Percentiles rank a stretch among this genome's conserved stretches.
These are phyloP conservation scores for Gastrophryne carolinensis DNA, from an alignment of 2,797 vertebrate species.

Conservation along the genomic window DNA sequence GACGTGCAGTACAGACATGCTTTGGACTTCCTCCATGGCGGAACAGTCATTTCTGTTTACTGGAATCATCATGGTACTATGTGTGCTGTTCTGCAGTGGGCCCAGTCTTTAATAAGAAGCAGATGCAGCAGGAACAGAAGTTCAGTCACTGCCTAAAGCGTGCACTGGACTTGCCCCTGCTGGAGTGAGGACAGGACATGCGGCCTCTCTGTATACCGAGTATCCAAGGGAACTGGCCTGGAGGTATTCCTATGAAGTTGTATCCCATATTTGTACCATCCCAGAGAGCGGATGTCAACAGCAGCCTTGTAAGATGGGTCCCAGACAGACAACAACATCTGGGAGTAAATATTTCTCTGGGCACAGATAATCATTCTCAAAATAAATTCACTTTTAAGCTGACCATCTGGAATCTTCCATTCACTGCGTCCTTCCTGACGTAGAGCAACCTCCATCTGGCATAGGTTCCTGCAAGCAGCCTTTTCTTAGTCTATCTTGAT, in stretches of 20 bases:
- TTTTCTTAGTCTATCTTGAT: no score
- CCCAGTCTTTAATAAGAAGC: not conserved
- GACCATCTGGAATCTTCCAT: conserved; percentile 24
- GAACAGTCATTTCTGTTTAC: not conserved
- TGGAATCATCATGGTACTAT: not conserved
- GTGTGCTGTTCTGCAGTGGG: not conserved
- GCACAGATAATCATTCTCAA: not conserved
- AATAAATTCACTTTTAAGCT: conserved; percentile 12
- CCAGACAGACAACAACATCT: conserved; percentile 17
- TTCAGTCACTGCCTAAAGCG: not conserved
- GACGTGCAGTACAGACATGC: not conserved
- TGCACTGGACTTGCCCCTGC: not conserved
- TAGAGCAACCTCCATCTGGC: not conserved
- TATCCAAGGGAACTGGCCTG: not conserved
- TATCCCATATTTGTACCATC: not conserved
- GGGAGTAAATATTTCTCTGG: conserved; percentile 13
- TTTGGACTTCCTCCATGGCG: not conserved
- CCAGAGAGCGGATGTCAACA: not conserved
- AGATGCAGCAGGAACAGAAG: not conserved
- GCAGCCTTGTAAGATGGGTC: not conserved
- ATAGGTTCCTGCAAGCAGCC: not conserved
- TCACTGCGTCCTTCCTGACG: not conserved
- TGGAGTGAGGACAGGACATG: not conserved
- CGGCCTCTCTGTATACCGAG: not conserved
- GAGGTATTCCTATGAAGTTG: not conserved